Evolutionary conservation across 2,888 invertebrate species (phyloP), one percentile per base, ranked within the genome.

Genomic region (Amitus sp.): DNA sequence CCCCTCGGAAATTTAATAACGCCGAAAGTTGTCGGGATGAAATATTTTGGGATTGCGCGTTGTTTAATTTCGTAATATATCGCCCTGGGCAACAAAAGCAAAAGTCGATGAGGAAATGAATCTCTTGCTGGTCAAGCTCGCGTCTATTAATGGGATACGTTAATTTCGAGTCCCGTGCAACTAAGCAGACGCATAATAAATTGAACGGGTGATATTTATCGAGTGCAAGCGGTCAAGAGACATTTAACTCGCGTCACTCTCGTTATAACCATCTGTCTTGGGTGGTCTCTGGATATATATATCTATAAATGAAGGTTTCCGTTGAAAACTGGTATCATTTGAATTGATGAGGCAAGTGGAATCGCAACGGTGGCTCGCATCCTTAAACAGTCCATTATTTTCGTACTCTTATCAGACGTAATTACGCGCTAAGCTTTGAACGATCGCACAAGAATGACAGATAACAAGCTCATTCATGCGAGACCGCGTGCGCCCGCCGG

Each of bases 261-360:
- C 33, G 34, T 17, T 43, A 13, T 43, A 43, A 42, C 33, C 40
- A 50, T 17, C 57, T 51, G 58, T 60, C 49, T 51, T 68, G 78
- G 75, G 78, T 76, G 76, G 76, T 71, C 75, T 66, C 51, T 66
- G 71, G 75, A 73, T 75, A 75, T 74, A 76, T 12, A 23, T n/a
- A n/a, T n/a, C n/a, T n/a, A n/a, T n/a, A 12, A 33, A 47, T 46
- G 33, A 10, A 9, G 33, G 28, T 27, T 27, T 27, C 6, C 28
- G 28, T 7, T 23, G 23, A 17, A 56, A 58, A 52, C 58, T 45
- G 51, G 58, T 55, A 54, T 55, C 20, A 43, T 49, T 47, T 13
- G 33, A 39, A 18, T 28, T 51, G 50, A 58, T 54, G 59, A 59
- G 56, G 46, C 12, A 47, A 17, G 28, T 10, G 43, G 49, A 15